Percentiles rank a stretch among this genome's conserved stretches.
Conservation (phyloP, 2,888 invertebrate species). For the Ptilodon capucinus region DNA sequence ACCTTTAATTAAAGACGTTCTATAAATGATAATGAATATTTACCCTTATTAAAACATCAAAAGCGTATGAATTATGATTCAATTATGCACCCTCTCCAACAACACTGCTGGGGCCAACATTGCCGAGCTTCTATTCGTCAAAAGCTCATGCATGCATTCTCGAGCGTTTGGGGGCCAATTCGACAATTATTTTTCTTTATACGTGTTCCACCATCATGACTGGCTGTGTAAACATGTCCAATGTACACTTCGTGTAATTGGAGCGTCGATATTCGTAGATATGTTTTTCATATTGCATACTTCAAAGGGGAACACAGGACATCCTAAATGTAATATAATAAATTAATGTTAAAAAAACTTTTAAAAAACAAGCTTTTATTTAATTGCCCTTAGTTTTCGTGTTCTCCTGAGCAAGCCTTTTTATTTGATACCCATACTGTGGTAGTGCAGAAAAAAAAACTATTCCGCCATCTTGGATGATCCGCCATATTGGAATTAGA, state of each 20-base stretch:
- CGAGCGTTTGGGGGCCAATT: conserved; percentile 36
- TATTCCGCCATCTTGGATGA: no score
- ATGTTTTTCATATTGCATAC: conserved; percentile 60
- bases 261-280: conserved; percentile 52
- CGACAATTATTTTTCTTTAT: conserved; percentile 55
- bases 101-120: conserved; percentile 29
- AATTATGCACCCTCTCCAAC: background rate
- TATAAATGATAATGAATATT: no score
- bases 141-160: conserved; percentile 34
- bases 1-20: no score
- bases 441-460: no score
- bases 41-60: no score
- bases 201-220: conserved; percentile 16
- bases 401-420: no score
- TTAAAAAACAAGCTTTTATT: no score
- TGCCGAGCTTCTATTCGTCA: conserved; percentile 40
- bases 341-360: no score
- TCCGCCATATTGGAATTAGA: no score
- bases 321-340: no score
- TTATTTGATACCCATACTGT: no score
- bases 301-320: conserved; percentile 8
- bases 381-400: no score
- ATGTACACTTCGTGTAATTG: conserved; percentile 43
- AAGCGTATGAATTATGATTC: background rate
- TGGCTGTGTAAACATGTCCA: conserved; percentile 20